A percentile compares a stretch with the other conserved stretches of the same genome.
These are phyloP conservation scores for Anthrax anthrax DNA, from an alignment of 2,888 invertebrate genomes.

Conservation along the genomic window DNA sequence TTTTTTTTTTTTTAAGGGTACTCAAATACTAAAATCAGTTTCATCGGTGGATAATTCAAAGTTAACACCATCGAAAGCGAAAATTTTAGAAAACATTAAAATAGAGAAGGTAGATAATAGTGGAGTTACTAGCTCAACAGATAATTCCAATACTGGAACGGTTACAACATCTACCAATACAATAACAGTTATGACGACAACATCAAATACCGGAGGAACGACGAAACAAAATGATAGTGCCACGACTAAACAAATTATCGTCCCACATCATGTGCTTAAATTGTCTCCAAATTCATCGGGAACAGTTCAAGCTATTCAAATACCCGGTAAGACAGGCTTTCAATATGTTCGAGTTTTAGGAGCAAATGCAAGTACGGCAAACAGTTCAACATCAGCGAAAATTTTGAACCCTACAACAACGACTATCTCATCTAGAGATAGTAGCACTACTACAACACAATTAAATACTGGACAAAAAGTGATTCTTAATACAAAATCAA, in stretches of 20 bases:
- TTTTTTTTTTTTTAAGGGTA: background rate
- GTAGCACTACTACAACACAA: conserved; percentile 23
- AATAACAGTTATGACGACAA: background rate
- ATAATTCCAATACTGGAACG: too few species aligned
- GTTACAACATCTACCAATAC: conserved; percentile 12
- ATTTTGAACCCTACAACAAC: conserved; percentile 13
- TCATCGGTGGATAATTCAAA: background rate
- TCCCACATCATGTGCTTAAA: conserved; percentile 28
- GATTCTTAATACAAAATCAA: background rate
- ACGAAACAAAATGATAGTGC: conserved; percentile 17
- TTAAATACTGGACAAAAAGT: conserved; percentile 15
- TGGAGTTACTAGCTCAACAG: too few species aligned
- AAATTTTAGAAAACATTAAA: background rate
- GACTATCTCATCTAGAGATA: conserved; percentile 7
- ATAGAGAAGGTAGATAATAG: background rate
- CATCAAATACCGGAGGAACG: background rate
- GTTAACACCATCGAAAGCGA: background rate
- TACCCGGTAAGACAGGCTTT: conserved; percentile 33
- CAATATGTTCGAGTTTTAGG: conserved; percentile 54
- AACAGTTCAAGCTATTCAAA: conserved; percentile 25
- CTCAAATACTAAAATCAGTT: background rate
- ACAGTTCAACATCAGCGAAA: conserved; percentile 3
- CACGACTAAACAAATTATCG: conserved; percentile 23
- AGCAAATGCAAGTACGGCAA: conserved; percentile 2
- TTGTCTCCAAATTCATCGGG: conserved; percentile 14